Conservation (phyloP, 2,113 vertebrate species). For the Malurus elegans region DNA sequence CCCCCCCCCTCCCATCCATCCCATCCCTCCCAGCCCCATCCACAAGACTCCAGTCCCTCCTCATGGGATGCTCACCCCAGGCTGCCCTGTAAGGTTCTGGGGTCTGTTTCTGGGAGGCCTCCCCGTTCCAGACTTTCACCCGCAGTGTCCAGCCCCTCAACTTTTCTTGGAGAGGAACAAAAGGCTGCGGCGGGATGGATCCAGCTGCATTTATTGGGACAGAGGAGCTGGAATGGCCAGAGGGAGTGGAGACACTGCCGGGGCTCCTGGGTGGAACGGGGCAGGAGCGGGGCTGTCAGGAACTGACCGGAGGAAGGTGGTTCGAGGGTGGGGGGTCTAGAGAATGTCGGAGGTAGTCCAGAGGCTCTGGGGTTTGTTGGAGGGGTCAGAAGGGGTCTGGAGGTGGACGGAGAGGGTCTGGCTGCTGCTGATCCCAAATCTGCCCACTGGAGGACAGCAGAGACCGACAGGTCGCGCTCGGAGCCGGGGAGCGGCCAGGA, state of each 20-base stretch:
- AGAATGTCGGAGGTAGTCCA: too few relatives aligned
- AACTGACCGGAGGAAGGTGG: too few relatives aligned
- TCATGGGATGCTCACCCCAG: neutral
- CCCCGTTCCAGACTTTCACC: neutral
- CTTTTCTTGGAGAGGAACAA: neutral
- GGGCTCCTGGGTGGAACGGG: neutral
- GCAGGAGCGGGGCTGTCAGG: neutral
- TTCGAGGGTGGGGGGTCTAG: too few relatives aligned
- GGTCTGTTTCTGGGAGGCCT: neutral
- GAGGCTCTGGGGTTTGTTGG: too few relatives aligned
- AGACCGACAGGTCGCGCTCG: too few relatives aligned
- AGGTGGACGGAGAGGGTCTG: too few relatives aligned
- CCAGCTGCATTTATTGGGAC: neutral
- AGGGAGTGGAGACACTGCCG: neutral
- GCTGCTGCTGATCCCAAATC: too few relatives aligned
- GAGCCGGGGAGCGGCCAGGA: too few relatives aligned
- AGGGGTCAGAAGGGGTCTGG: too few relatives aligned
- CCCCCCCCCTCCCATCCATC: neutral
- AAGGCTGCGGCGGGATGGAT: neutral
- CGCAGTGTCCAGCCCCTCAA: too few relatives aligned
- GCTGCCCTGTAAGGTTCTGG: neutral
- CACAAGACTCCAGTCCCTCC: neutral
- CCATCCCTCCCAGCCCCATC: neutral
- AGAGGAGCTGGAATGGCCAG: neutral
- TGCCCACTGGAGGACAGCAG: too few relatives aligned